phyloP scores from a whole-genome alignment of 92 coral and sea anemone species.

The Blastomussa wellsi region DNA sequence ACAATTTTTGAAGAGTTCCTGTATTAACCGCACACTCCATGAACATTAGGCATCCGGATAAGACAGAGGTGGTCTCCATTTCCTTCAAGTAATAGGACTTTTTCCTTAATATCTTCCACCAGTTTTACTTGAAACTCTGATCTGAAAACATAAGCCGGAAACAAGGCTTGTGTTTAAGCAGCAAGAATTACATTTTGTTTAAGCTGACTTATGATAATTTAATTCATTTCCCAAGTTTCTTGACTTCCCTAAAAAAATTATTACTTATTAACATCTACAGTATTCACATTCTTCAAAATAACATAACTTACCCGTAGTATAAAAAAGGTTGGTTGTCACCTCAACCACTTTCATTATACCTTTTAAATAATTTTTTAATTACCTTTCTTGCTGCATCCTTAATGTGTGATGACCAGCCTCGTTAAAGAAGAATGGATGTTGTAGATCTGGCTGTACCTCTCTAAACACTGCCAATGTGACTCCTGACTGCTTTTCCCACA shows the following conservation, averaged over 20 bases:
- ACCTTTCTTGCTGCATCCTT: slow-evolving; percentile 52
- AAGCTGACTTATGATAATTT: background rate
- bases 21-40: slow-evolving; percentile 2
- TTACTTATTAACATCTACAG: too few species aligned
- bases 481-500: slow-evolving; percentile 33
- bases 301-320: too few species aligned
- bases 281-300: too few species aligned
- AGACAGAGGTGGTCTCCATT: slow-evolving; percentile 26
- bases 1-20: background rate
- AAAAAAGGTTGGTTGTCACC: too few species aligned
- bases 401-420: slow-evolving; percentile 54
- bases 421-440: slow-evolving; percentile 51
- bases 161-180: background rate
- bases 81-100: slow-evolving; percentile 33
- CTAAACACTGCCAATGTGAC: slow-evolving; percentile 33
- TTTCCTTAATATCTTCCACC: slow-evolving; percentile 16
- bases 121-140: slow-evolving; percentile 24
- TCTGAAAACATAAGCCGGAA: background rate
- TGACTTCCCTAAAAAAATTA: too few species aligned
- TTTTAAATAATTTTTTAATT: background rate
- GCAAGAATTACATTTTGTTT: background rate
- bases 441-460: slow-evolving; percentile 42
- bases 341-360: too few species aligned
- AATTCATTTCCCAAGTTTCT: too few species aligned
- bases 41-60: slow-evolving; percentile 28